A percentile compares a stretch with the other conserved stretches of the same genome.
phyloP scores from a whole-genome alignment of 92 coral and sea anemone genomes.

The Palythoa caribaeorum region DNA sequence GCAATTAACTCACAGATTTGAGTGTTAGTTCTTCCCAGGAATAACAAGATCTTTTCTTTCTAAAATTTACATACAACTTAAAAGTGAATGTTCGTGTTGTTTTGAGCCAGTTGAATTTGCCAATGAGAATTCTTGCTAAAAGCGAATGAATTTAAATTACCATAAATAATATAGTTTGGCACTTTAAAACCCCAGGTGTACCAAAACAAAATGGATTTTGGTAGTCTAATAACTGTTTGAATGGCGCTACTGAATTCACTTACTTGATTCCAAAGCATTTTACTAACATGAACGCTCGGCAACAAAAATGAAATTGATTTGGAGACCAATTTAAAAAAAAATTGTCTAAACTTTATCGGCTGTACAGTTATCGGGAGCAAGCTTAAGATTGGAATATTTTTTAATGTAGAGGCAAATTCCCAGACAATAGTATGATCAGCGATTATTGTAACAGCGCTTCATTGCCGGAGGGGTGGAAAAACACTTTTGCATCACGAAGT shows the following conservation, averaged over 20 bases:
- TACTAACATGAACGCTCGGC: neutral
- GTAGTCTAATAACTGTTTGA: conserved; percentile 8
- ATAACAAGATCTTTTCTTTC: conserved; percentile 67
- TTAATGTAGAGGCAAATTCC: neutral
- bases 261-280: neutral
- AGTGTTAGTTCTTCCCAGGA: conserved; percentile 60
- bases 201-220: conserved; percentile 7
- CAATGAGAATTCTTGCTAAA: conserved; percentile 25
- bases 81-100: conserved; percentile 41
- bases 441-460: neutral
- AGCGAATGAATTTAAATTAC: conserved; percentile 8
- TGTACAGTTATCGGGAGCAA: neutral
- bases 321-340: neutral
- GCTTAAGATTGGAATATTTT: neutral
- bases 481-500: neutral
- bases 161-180: conserved; percentile 37
- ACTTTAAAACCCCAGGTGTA: conserved; percentile 36
- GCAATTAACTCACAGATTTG: conserved; percentile 74
- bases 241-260: neutral
- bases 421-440: neutral
- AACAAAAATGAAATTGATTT: neutral
- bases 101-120: conserved; percentile 47
- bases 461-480: neutral
- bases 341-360: neutral
- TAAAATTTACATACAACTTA: conserved; percentile 76